Base-by-base conservation (phyloP, 2,113 vertebrate species). In the Austrofundulus limnaeus region DNA sequence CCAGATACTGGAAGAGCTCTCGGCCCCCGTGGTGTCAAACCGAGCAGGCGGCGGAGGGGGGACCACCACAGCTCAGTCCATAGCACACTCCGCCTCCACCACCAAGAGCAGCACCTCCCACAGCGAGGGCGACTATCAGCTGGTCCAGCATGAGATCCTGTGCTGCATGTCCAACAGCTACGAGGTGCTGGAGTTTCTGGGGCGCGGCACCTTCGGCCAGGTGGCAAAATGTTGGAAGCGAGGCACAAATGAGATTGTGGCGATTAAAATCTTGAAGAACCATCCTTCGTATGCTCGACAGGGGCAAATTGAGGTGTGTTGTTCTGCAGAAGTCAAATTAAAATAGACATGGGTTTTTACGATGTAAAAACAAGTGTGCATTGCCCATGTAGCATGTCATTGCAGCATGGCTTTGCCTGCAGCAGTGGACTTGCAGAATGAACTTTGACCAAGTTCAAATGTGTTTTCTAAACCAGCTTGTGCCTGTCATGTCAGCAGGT, bases 171-270 rank as follows among this genome's bases (percentile, higher is more conserved):
- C 96, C 84, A 96, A 94, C 77, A 98, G 92, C 89, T 99, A 99
- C 1, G 96, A 99, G 85, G 97, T 99, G 65, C 87, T 99, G 76
- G 97, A 99, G 88, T 99, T 99, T 80, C 88, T 99, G 38, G 97
- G 96, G 37, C 92, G 96, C 34, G 97, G 96, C 42, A 99, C 97
- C 0, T 99, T 99, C 51, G 97, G 97, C 49, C 96, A 99, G 88
- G 97, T 99, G 81, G 96, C 95, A 0, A 99, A 99, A 76, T 98
- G 96, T 88, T 99, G 96, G 96, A 99, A 98, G 77, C 92, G 96
- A 68, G 98, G 96, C 76, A 99, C 96, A 5, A 99, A 97, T 90
- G 97, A 99, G 87, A 99, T 99, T 16, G 95, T 99, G 81, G 97
- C 97, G 8, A 98, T 99, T 86, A 99, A 99, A 84, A 98, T 99